Conservation (phyloP, 2,888 invertebrate species). For the Orchestes rusci region DNA sequence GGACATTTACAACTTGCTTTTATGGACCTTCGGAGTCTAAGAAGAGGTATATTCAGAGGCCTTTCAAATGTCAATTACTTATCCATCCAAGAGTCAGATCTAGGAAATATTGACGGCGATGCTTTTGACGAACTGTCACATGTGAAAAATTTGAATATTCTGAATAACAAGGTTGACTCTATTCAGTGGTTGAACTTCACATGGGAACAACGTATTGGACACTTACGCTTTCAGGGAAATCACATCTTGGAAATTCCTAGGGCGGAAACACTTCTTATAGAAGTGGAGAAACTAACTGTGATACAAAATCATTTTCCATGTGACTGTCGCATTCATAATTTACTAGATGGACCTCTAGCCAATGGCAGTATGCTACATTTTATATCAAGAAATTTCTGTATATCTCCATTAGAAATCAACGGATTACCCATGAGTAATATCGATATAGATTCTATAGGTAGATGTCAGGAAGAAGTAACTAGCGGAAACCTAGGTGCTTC, state of each 20-base stretch:
- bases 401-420: constrained; percentile 77
- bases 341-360: constrained; percentile 68
- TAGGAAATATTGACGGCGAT: constrained; percentile 65
- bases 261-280: constrained; percentile 58
- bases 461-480: constrained; percentile 61
- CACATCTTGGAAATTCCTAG: constrained; percentile 73
- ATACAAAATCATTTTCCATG: constrained; percentile 79
- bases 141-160: constrained; percentile 65
- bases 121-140: constrained; percentile 70
- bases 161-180: constrained; percentile 79
- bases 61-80: constrained; percentile 67
- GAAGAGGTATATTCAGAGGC: constrained; percentile 60
- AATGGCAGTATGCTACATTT: constrained; percentile 61
- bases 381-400: constrained; percentile 72
- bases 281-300: constrained; percentile 65
- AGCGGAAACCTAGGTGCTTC: constrained; percentile 58
- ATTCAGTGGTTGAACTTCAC: constrained; percentile 69
- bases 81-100: constrained; percentile 74
- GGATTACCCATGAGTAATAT: constrained; percentile 66
- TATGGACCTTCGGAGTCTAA: constrained; percentile 62
- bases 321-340: constrained; percentile 74
- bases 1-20: constrained; percentile 73
- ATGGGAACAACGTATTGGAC: constrained; percentile 62
- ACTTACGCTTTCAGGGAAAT: constrained; percentile 71
- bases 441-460: constrained; percentile 57